Percentiles rank a stretch among this genome's conserved stretches.
Conservation (phyloP, 2,888 invertebrate genomes). For the Polyploca ridens region DNA sequence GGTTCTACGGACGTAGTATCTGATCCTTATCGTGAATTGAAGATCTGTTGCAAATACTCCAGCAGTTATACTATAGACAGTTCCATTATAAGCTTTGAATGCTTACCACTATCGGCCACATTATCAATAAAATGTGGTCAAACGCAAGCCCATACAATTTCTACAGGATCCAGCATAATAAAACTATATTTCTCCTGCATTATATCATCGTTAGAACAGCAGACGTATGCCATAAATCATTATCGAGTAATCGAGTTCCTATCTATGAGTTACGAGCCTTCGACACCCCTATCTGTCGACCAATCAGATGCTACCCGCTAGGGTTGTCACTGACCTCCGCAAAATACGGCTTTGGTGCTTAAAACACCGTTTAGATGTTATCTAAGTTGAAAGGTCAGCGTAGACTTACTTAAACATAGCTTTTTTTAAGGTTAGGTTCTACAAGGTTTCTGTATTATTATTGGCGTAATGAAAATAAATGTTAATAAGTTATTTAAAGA, state of each 20-base stretch:
- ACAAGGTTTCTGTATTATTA: not conserved
- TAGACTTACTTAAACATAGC: not conserved
- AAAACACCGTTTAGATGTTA: slow-evolving; percentile 4
- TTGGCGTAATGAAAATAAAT: too few relatives aligned
- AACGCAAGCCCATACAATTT: too few relatives aligned
- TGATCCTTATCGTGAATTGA: too few relatives aligned
- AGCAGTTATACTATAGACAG: too few relatives aligned
- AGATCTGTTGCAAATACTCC: too few relatives aligned
- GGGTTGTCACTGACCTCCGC: not conserved
- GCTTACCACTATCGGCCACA: too few relatives aligned
- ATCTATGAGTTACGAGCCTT: slow-evolving; percentile 36
- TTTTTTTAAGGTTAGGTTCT: not conserved
- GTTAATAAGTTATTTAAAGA: too few relatives aligned
- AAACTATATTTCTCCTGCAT: slow-evolving; percentile 3
- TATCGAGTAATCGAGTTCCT: slow-evolving; percentile 36
- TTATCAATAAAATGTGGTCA: too few relatives aligned
- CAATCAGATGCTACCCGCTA: not conserved
- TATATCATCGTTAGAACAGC: slow-evolving; percentile 4
- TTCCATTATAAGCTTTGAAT: not conserved
- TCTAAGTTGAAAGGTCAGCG: slow-evolving; percentile 1
- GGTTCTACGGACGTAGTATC: too few relatives aligned
- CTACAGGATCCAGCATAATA: not conserved
- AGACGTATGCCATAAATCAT: slow-evolving; percentile 37
- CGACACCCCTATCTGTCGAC: slow-evolving; percentile 6
- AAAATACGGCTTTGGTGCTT: not conserved